Evolutionary conservation across 2,113 vertebrate genomes (phyloP).

Genomic region (Holacanthus passer): DNA sequence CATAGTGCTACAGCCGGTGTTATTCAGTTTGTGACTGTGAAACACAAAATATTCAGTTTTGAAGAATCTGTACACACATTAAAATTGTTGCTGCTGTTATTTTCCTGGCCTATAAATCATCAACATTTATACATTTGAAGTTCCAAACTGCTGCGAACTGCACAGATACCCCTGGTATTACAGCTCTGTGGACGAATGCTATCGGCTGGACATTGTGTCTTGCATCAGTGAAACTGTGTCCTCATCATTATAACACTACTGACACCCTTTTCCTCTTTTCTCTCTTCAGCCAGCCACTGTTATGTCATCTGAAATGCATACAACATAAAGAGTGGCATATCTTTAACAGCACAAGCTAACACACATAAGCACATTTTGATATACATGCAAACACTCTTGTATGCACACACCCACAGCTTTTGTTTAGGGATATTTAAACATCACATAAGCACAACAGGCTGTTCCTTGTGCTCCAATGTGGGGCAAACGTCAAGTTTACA

Average conservation of each 20-base stretch:
- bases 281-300: neutral
- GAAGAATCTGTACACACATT: neutral
- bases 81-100: neutral
- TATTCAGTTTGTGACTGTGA: neutral
- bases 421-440: neutral
- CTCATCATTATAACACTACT: neutral
- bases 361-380: neutral
- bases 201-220: neutral
- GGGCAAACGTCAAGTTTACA: neutral
- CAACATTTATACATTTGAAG: neutral
- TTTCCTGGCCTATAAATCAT: neutral
- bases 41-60: neutral
- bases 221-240: neutral
- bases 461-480: too few species aligned
- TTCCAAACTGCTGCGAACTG: neutral
- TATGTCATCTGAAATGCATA: neutral
- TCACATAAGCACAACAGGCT: slow-evolving; percentile 3
- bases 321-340: neutral
- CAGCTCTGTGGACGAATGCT: neutral
- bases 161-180: neutral
- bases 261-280: neutral
- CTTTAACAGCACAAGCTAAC: neutral
- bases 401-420: neutral
- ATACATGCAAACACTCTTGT: neutral
- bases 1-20: neutral